These are phyloP conservation scores for Laspeyria flexula DNA, from an alignment of 2,888 invertebrate species.

Conservation along the genomic window DNA sequence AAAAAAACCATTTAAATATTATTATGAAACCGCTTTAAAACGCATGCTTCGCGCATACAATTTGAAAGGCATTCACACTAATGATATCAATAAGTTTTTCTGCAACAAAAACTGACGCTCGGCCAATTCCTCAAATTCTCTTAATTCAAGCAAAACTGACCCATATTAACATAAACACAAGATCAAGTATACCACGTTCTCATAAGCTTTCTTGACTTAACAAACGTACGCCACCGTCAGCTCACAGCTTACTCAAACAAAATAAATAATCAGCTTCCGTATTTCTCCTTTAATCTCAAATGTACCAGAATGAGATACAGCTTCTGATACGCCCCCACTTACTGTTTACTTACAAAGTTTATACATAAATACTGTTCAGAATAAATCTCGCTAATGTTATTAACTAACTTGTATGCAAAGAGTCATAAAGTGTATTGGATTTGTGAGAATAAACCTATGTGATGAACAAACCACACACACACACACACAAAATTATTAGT, in stretches of 20 bases:
- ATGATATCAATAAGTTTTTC: too few relatives aligned
- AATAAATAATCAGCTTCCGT: conserved; percentile 19
- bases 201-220: background rate
- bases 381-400: conserved; percentile 36
- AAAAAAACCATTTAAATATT: too few relatives aligned
- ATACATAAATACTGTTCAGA: conserved; percentile 23
- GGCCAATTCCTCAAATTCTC: too few relatives aligned
- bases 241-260: background rate
- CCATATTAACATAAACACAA: too few relatives aligned
- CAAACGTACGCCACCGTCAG: background rate
- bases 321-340: conserved; percentile 12
- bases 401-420: conserved; percentile 13
- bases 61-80: too few relatives aligned
- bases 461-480: too few relatives aligned
- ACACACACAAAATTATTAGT: too few relatives aligned
- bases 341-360: conserved; percentile 32
- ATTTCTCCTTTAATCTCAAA: conserved; percentile 24
- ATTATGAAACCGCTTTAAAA: too few relatives aligned
- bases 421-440: background rate
- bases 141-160: too few relatives aligned
- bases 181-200: background rate
- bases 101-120: too few relatives aligned
- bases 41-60: too few relatives aligned
- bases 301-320: conserved; percentile 22
- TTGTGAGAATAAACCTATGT: too few relatives aligned